Evolutionary conservation across 2,888 invertebrate species (phyloP).

Genomic region (Caenorhabditis imperialis): DNA sequence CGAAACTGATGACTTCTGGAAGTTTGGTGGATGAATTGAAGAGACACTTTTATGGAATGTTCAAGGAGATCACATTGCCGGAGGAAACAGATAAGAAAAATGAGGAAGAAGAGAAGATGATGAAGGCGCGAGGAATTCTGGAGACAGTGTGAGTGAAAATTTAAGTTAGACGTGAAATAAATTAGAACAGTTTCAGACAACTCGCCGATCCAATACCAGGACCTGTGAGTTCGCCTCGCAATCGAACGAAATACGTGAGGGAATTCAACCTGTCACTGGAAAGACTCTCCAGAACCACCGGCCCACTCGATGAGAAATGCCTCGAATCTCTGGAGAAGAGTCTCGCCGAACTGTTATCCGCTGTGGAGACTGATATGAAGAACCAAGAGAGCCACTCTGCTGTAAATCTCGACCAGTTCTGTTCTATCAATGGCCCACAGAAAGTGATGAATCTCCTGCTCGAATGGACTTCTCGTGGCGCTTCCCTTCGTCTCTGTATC

Average conservation of each 20-base stretch:
- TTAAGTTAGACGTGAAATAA: not conserved
- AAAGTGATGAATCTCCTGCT: slow-evolving; percentile 19
- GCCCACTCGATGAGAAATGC: slow-evolving; percentile 12
- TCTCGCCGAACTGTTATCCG: slow-evolving; percentile 11
- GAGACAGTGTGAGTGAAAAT: slow-evolving; percentile 11
- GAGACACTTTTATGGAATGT: slow-evolving; percentile 16
- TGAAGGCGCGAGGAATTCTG: slow-evolving; percentile 13
- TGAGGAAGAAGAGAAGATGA: slow-evolving; percentile 3
- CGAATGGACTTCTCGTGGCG: slow-evolving; percentile 35
- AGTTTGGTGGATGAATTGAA: slow-evolving; percentile 30
- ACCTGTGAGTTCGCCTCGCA: slow-evolving; percentile 19
- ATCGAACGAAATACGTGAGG: slow-evolving; percentile 39
- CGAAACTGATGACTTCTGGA: slow-evolving; percentile 28
- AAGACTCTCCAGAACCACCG: slow-evolving; percentile 4
- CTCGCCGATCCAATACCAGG: slow-evolving; percentile 22
- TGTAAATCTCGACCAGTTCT: slow-evolving; percentile 38
- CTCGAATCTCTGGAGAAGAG: slow-evolving; percentile 30
- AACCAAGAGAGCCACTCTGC: not conserved
- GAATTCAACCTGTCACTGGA: slow-evolving; percentile 37
- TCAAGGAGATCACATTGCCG: not conserved
- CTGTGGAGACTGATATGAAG: slow-evolving; percentile 38
- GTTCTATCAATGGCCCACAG: slow-evolving; percentile 21
- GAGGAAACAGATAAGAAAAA: not conserved
- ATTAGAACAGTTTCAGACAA: slow-evolving; percentile 4
- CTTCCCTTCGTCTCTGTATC: slow-evolving; percentile 36